Conservation (phyloP, 2,888 invertebrate species). For the Idaea dimidiata region DNA sequence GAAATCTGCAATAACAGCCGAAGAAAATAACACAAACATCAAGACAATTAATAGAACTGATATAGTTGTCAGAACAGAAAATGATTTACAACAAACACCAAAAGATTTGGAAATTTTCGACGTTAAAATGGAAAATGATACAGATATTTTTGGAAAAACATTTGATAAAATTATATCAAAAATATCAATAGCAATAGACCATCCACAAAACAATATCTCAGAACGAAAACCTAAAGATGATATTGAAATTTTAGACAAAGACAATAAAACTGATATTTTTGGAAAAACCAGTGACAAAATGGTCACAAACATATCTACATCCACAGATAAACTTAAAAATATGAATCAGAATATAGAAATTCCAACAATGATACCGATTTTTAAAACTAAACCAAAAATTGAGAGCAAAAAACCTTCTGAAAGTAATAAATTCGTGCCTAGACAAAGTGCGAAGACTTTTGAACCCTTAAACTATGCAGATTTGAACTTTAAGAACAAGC, state of each 20-base stretch:
- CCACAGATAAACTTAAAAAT: constrained; percentile 24
- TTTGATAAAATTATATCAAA: neutral
- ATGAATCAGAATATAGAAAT: constrained; percentile 16
- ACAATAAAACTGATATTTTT: constrained; percentile 15
- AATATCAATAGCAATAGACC: neutral
- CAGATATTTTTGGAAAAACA: constrained; percentile 16
- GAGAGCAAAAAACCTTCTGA: constrained; percentile 6
- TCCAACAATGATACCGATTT: constrained; percentile 21
- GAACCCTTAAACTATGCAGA: constrained; percentile 9
- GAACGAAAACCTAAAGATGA: constrained; percentile 5
- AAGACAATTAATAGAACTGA: neutral
- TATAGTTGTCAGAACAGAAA: constrained; percentile 4
- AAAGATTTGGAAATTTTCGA: constrained; percentile 10
- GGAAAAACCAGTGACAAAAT: constrained; percentile 16
- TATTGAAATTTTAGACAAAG: constrained; percentile 3
- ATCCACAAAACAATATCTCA: neutral
- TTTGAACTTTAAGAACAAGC: constrained; percentile 15
- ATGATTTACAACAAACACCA: neutral
- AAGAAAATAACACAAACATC: constrained; percentile 16
- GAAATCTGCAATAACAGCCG: constrained; percentile 27
- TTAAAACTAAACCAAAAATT: constrained; percentile 19
- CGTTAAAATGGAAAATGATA: neutral
- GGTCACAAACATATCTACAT: constrained; percentile 22
- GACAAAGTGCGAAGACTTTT: constrained; percentile 9
- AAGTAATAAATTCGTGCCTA: constrained; percentile 10